phyloP scores from a whole-genome alignment of 2,888 invertebrate genomes.

The Trimorus sp. region DNA sequence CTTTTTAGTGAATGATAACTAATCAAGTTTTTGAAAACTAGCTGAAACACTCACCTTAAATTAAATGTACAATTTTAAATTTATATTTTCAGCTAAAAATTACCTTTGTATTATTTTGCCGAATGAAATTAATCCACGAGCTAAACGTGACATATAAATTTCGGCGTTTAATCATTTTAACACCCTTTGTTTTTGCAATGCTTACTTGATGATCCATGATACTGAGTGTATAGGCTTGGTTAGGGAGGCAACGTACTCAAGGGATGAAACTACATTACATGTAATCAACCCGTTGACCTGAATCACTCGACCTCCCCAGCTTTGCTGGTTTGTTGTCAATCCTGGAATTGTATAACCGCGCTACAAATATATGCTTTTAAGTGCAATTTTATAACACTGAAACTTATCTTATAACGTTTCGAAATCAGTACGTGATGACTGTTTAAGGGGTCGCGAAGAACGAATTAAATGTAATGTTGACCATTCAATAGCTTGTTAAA shows the following conservation, averaged over 20 bases:
- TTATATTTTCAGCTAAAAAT: no score
- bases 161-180: constrained; percentile 33
- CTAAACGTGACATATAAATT: constrained; percentile 11
- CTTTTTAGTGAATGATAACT: no score
- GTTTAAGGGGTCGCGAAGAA: no score
- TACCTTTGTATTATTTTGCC: no score
- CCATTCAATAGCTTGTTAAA: no score
- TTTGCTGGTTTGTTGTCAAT: constrained; percentile 22
- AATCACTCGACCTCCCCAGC: constrained; percentile 67
- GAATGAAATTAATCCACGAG: no score
- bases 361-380: constrained; percentile 11
- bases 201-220: constrained; percentile 29
- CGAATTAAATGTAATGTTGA: no score
- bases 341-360: constrained; percentile 17
- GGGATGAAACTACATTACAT: constrained; percentile 74
- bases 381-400: constrained; percentile 18
- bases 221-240: constrained; percentile 42
- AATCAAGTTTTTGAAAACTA: no score
- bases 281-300: constrained; percentile 76
- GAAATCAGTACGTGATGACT: constrained; percentile 18
- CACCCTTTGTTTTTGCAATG: constrained; percentile 25
- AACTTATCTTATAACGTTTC: constrained; percentile 29
- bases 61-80: no score
- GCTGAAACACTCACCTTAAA: no score
- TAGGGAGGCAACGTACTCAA: constrained; percentile 68